Conservation (phyloP, 2,888 invertebrate genomes). For the Gastracanthus pulcherrimus region DNA sequence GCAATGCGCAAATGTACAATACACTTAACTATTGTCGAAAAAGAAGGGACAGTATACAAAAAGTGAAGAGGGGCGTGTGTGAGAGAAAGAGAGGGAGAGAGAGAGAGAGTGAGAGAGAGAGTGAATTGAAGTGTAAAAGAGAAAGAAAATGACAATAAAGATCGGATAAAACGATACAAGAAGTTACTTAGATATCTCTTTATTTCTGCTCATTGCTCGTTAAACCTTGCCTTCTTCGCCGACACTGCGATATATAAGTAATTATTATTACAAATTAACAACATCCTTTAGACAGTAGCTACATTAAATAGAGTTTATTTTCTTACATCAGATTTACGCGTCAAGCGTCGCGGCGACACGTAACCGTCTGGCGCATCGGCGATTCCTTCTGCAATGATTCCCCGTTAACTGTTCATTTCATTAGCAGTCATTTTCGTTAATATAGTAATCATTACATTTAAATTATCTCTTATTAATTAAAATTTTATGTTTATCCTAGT, state of each 20-base stretch:
- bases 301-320: slow-evolving; percentile 74
- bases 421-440: slow-evolving; percentile 37
- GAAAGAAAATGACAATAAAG: slow-evolving; percentile 21
- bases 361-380: slow-evolving; percentile 47
- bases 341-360: slow-evolving; percentile 52
- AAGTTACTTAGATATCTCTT: slow-evolving; percentile 43
- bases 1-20: slow-evolving; percentile 12
- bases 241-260: slow-evolving; percentile 58
- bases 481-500: slow-evolving; percentile 14
- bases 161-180: slow-evolving; percentile 1
- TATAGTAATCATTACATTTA: slow-evolving; percentile 21
- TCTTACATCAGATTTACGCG: slow-evolving; percentile 57
- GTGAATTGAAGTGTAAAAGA: background rate
- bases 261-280: slow-evolving; percentile 72
- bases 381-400: slow-evolving; percentile 35
- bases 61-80: background rate
- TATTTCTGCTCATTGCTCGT: slow-evolving; percentile 51
- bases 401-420: slow-evolving; percentile 9
- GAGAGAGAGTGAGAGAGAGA: background rate
- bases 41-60: background rate
- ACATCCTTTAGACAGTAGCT: slow-evolving; percentile 69
- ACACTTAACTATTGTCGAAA: slow-evolving; percentile 4
- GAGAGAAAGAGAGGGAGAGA: background rate
- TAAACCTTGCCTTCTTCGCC: slow-evolving; percentile 45
- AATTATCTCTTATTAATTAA: slow-evolving; percentile 19